Evolutionary conservation across 2,797 vertebrate genomes (phyloP).

Genomic region (Spatula versicolor): DNA sequence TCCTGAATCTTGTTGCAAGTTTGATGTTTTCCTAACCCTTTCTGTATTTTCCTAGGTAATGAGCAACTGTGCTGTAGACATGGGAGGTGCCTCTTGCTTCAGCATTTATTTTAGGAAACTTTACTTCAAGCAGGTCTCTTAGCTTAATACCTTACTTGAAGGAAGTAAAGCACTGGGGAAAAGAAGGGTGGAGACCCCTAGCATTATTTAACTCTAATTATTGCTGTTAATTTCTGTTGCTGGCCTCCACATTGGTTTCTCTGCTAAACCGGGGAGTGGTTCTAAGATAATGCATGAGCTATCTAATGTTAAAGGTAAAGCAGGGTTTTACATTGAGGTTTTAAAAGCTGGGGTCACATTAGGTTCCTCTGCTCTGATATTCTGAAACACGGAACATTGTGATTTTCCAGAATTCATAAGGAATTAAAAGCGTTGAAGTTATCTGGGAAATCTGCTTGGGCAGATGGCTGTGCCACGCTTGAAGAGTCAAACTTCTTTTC

Average conservation of each 20-base stretch:
- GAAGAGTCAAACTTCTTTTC: background rate
- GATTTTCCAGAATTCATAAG: background rate
- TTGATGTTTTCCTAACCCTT: constrained; percentile 9
- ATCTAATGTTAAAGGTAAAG: background rate
- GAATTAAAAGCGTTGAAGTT: background rate
- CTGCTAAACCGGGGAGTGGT: background rate
- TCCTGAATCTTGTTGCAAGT: background rate
- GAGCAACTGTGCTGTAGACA: constrained; percentile 12
- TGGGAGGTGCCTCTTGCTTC: constrained; percentile 15
- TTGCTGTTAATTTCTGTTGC: background rate
- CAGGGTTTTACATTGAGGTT: background rate
- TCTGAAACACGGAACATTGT: background rate
- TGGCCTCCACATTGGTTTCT: background rate
- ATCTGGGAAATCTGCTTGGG: constrained; percentile 21
- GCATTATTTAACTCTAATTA: background rate
- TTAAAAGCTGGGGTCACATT: background rate
- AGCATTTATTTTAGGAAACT: constrained; percentile 21
- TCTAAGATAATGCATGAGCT: background rate
- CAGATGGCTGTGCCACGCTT: background rate
- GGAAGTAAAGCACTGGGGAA: background rate
- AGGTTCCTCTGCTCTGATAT: background rate
- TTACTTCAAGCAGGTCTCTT: constrained; percentile 5
- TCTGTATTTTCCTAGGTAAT: constrained; percentile 27
- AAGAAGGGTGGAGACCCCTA: background rate
- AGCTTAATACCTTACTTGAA: background rate